Percentiles rank a stretch among this genome's conserved stretches.
Evolutionary conservation across 2,113 vertebrate genomes (phyloP).

Genomic region (Bungarus multicinctus): DNA sequence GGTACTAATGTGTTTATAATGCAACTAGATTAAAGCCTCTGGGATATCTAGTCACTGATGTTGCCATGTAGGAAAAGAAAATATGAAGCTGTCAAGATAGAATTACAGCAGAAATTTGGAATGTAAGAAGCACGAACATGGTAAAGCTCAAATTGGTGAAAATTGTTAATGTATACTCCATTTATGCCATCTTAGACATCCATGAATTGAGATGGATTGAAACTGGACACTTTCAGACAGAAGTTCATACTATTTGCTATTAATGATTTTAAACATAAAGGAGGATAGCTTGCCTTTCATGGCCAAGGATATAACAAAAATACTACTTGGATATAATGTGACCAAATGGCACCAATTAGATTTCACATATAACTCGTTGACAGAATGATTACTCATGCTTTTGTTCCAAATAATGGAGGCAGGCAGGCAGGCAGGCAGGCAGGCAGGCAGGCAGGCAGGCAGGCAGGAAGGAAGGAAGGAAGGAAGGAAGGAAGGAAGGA

Average conservation of each 20-base stretch:
- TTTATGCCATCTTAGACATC: neutral
- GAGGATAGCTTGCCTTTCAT: neutral
- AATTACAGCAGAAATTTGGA: neutral
- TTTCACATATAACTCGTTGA: neutral
- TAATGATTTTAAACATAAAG: neutral
- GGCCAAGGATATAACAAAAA: neutral
- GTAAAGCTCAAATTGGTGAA: neutral
- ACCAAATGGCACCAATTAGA: neutral
- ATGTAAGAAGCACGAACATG: neutral
- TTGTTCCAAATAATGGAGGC: neutral
- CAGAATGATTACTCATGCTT: neutral
- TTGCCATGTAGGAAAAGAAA: neutral
- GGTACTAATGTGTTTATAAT: neutral
- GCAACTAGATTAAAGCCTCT: neutral
- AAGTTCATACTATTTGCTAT: neutral
- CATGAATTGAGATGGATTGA: neutral
- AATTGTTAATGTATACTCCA: neutral
- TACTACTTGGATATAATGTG: neutral
- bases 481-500: rapidly evolving
- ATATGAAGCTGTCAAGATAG: neutral
- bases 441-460: too few relatives aligned
- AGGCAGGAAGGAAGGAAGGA: too few relatives aligned
- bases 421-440: neutral
- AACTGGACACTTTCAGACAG: neutral
- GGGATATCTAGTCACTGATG: neutral